Evolutionary conservation across 2,797 vertebrate genomes (phyloP).

Genomic region (Semotilus atromaculatus): DNA sequence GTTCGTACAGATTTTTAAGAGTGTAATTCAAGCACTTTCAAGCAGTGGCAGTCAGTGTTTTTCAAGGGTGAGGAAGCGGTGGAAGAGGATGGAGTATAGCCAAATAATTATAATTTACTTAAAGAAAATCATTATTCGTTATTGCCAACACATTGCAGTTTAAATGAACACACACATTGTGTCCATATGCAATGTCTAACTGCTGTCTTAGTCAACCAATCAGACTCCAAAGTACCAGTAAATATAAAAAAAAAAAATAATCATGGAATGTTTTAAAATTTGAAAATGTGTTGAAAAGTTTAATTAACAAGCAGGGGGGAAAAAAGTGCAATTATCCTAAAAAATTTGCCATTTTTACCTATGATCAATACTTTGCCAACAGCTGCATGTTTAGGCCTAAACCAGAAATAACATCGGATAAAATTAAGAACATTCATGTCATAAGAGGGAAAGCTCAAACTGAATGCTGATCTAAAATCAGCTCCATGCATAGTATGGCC

Average conservation of each 20-base stretch:
- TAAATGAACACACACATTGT: neutral
- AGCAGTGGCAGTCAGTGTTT: neutral
- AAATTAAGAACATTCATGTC: neutral
- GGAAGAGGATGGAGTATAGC: neutral
- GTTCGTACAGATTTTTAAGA: neutral
- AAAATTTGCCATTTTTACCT: neutral
- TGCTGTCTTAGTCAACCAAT: neutral
- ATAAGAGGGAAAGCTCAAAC: neutral
- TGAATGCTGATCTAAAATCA: slow-evolving; percentile 5
- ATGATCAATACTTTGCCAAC: neutral
- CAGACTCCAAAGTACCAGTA: neutral
- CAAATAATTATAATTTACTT: neutral
- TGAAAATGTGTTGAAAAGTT: neutral
- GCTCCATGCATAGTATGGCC: slow-evolving; percentile 12
- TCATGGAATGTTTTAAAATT: neutral
- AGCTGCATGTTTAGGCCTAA: neutral
- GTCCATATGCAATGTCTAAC: neutral
- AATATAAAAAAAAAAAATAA: neutral
- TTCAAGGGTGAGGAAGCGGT: neutral
- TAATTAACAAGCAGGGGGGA: no score
- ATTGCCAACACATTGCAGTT: neutral
- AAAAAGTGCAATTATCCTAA: no score
- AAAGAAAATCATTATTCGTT: neutral
- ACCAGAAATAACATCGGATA: neutral
- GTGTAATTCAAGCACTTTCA: neutral